phyloP scores from a whole-genome alignment of 2,113 vertebrate species.

The Gobius niger region DNA sequence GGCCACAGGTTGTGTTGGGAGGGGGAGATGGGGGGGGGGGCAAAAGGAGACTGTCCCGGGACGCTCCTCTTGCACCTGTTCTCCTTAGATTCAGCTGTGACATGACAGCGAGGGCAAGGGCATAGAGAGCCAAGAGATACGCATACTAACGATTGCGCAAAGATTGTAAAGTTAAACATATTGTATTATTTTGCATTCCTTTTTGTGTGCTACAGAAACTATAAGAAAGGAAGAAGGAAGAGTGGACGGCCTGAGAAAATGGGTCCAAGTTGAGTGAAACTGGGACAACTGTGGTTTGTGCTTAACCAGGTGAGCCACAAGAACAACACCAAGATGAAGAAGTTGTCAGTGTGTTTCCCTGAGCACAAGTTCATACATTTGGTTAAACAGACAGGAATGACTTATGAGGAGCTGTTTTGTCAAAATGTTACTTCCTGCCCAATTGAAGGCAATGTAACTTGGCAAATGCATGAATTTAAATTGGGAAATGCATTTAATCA shows the following conservation, averaged over 20 bases:
- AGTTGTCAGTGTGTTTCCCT: neutral
- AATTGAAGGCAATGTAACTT: neutral
- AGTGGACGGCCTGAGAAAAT: neutral
- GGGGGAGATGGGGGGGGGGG: constrained; percentile 35
- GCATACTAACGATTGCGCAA: neutral
- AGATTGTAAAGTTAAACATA: too few relatives aligned
- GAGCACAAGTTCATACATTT: neutral
- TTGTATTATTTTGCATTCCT: too few relatives aligned
- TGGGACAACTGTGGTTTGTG: neutral
- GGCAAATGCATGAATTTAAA: too few relatives aligned
- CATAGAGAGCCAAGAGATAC: neutral
- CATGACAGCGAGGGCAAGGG: constrained; percentile 14
- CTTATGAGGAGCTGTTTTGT: neutral
- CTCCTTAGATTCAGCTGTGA: constrained; percentile 33
- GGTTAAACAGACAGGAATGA: neutral
- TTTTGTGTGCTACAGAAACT: neutral
- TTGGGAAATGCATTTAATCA: too few relatives aligned
- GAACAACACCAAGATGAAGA: neutral
- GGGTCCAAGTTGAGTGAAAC: neutral
- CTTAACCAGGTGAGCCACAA: neutral
- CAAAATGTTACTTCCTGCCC: neutral
- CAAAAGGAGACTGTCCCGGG: constrained; percentile 20
- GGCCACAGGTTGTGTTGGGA: constrained; percentile 53
- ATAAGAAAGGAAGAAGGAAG: neutral
- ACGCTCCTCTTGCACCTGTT: constrained; percentile 72